These are phyloP conservation scores for Eremophila alpestris DNA, from an alignment of 2,797 vertebrate genomes.

Conservation along the genomic window DNA sequence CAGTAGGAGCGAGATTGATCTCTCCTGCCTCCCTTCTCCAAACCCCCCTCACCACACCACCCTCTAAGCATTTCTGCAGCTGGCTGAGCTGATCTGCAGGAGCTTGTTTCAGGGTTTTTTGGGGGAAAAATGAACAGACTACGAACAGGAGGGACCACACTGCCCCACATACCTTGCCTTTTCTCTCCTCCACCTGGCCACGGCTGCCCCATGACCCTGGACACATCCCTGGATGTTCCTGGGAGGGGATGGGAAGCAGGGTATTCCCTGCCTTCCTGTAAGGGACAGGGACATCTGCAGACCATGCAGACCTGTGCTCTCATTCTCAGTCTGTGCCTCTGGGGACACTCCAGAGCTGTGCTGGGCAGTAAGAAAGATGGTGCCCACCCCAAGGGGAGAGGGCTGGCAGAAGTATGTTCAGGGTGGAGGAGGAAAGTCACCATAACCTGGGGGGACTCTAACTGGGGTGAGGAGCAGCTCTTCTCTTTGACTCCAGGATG, in stretches of 20 bases:
- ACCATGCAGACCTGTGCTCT: not conserved
- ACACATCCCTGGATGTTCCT: not conserved
- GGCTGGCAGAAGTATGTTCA: not conserved
- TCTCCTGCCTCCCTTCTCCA: not conserved
- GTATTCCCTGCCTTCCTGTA: not conserved
- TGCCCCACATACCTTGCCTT: not conserved
- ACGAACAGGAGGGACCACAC: not conserved
- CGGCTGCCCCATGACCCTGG: fast-evolving
- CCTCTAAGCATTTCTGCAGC: slow-evolving; percentile 53
- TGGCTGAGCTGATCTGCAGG: not conserved
- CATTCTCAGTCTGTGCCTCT: not conserved
- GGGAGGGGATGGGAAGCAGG: not conserved
- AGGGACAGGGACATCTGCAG: not conserved
- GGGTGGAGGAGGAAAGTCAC: not conserved
- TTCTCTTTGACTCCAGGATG: not conserved
- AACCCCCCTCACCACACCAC: not conserved
- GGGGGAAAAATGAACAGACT: not conserved
- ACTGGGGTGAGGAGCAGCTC: fast-evolving
- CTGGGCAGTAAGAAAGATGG: not conserved
- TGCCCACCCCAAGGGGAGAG: not conserved
- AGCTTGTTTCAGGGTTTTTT: not conserved
- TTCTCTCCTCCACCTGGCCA: not conserved
- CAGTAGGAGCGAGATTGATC: not conserved
- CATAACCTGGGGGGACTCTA: too few species aligned
- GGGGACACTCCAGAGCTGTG: not conserved